Base-by-base conservation (phyloP, 2,888 invertebrate species). In the Lottia scabra region DNA sequence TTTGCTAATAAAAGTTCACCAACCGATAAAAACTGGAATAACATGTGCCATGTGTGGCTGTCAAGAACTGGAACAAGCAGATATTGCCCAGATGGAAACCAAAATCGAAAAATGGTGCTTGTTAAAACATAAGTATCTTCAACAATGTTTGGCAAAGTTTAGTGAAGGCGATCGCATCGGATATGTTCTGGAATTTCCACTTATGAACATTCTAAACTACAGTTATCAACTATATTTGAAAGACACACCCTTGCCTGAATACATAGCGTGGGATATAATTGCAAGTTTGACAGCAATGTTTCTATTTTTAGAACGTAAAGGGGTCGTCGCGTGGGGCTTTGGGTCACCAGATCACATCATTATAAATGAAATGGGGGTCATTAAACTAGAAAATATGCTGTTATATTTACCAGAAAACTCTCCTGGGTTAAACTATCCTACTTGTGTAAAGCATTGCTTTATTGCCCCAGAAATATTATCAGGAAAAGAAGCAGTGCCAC, bases 141-240 rank as follows among this genome's bases (percentile, higher is more conserved):
- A 85, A 82, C 80, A 80, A 62, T 83, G 85, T 70, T 81, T 80
- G 64, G 77, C 84, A 16, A 75, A 78, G 27, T 82, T 85, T 68
- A 30, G 72, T 23, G 84, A 86, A 64, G 38, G 38, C 10, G 75
- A 75, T n/a, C 67, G 69, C 8, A 76, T 79, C 15, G 78, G 82
- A 44, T 83, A 84, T 70, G 81, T 86, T 26, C 80, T 86, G 67
- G 84, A 85, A 68, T 83, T 84, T 67, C 86, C 86, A 15, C 75
- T 82, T 12, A 83, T 84, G 23, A 84, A 83, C 26, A 73, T 87
- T 26, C 83, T 84, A 67, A 84, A 85, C 70, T 75, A 84, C 69
- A 80, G 81, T 48, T 80, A 82, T 65, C 74, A 81, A 63, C 78
- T 84, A 74, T 81, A 79, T 66, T 71, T 82, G 38, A 78, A 78